Conservation (phyloP, 2,888 invertebrate species). For the Cepaea hortensis region DNA sequence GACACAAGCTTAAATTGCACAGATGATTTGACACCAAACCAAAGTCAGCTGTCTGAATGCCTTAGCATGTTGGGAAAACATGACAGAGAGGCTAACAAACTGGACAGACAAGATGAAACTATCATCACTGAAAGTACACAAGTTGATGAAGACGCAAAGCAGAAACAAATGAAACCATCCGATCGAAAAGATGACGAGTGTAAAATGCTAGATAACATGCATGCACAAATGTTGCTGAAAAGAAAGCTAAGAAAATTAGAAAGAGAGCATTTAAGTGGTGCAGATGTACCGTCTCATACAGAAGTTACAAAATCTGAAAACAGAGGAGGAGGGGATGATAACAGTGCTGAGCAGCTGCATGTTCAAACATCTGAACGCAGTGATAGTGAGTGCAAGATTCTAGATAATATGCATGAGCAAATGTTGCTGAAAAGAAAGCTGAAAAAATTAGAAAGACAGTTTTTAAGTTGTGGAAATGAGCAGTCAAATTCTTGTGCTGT, state of each 20-base stretch:
- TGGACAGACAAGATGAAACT: not conserved
- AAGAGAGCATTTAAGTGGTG: not conserved
- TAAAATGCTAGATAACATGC: slow-evolving; percentile 41
- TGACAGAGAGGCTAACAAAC: not conserved
- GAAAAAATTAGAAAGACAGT: not conserved
- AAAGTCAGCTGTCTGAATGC: not conserved
- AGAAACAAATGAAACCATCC: not conserved
- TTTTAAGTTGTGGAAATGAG: not conserved
- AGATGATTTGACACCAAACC: not conserved
- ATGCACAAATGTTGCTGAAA: slow-evolving; percentile 37
- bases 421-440: slow-evolving; percentile 38
- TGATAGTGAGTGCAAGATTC: slow-evolving; percentile 23
- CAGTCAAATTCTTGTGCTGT: no score
- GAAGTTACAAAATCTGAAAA: not conserved
- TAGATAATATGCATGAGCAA: slow-evolving; percentile 45
- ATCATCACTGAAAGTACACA: not conserved
- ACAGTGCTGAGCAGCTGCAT: not conserved
- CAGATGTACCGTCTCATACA: not conserved
- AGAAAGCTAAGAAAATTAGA: slow-evolving; percentile 22
- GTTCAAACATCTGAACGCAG: not conserved
- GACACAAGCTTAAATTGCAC: not conserved
- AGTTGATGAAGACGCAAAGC: not conserved
- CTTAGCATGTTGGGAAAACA: not conserved
- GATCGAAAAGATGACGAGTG: slow-evolving; percentile 24
- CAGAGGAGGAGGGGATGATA: no score